phyloP scores from a whole-genome alignment of 2,797 vertebrate genomes.

The Muraenolepis orangiensis region DNA sequence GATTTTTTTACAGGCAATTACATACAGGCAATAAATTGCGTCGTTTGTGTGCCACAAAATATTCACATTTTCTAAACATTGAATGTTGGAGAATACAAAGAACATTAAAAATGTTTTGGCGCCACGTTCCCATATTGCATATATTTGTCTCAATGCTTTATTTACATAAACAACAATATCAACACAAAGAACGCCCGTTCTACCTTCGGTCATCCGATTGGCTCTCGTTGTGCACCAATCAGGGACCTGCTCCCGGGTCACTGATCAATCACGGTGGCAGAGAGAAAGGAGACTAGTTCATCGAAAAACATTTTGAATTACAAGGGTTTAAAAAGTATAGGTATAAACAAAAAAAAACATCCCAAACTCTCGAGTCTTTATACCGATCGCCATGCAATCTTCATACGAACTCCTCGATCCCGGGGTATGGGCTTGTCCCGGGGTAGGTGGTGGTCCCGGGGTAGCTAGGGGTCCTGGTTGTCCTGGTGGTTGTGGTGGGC shows the following conservation, averaged over 20 bases:
- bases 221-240: not conserved
- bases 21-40: slow-evolving; percentile 43
- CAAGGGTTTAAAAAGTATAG: not conserved
- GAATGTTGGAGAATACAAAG: not conserved
- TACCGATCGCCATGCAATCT: not conserved
- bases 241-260: not conserved
- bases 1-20: slow-evolving; percentile 54
- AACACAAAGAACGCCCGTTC: not conserved
- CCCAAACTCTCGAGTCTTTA: not conserved
- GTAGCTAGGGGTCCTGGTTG: slow-evolving; percentile 60
- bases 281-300: not conserved
- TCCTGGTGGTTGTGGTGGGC: slow-evolving; percentile 16
- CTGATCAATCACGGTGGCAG: not conserved
- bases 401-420: slow-evolving; percentile 5
- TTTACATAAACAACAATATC: not conserved
- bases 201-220: not conserved
- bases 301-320: not conserved
- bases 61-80: not conserved
- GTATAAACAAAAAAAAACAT: too few relatives aligned
- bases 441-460: slow-evolving; percentile 46
- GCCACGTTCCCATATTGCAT: not conserved
- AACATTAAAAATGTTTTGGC: not conserved
- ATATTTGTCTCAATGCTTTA: slow-evolving; percentile 2
- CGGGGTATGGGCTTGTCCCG: too few relatives aligned
- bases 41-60: not conserved